A percentile compares a stretch with the other conserved stretches of the same genome.
Conservation (phyloP, 2,888 invertebrate genomes). For the Ectobius pallidus region DNA sequence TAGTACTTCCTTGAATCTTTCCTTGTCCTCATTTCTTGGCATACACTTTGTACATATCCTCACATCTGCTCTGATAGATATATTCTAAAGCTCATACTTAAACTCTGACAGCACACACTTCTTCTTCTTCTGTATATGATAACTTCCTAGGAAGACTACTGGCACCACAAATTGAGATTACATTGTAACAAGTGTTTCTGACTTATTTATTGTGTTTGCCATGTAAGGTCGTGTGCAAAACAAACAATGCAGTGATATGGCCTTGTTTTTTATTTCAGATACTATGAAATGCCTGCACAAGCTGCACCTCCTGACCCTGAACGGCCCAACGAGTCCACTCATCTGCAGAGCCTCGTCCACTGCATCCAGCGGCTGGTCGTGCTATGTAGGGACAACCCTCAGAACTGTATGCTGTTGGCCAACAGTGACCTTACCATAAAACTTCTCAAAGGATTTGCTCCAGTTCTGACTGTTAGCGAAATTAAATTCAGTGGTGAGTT, state of each 20-base stretch:
- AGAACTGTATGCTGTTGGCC: slow-evolving; percentile 55
- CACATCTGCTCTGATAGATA: too few relatives aligned
- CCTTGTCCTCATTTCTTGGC: too few relatives aligned
- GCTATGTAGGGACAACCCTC: slow-evolving; percentile 54
- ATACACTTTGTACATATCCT: too few relatives aligned
- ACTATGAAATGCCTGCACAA: slow-evolving; percentile 13
- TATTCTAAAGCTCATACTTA: too few relatives aligned
- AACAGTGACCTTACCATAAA: slow-evolving; percentile 53
- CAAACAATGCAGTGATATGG: not conserved
- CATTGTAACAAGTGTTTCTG: not conserved
- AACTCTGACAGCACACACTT: too few relatives aligned
- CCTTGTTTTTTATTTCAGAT: slow-evolving; percentile 26
- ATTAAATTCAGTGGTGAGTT: slow-evolving; percentile 50
- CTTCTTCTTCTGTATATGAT: too few relatives aligned
- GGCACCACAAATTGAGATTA: too few relatives aligned
- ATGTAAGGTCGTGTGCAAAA: not conserved
- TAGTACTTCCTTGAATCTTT: too few relatives aligned
- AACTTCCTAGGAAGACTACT: too few relatives aligned
- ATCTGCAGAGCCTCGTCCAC: slow-evolving; percentile 34
- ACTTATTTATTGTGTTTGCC: not conserved
- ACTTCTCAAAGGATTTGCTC: slow-evolving; percentile 54
- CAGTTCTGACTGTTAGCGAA: slow-evolving; percentile 50
- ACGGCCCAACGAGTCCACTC: slow-evolving; percentile 27
- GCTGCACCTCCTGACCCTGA: not conserved
- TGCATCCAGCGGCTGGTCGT: slow-evolving; percentile 52